These are phyloP conservation scores for Oceanodroma tethys DNA, from an alignment of 2,113 vertebrate species.

Conservation along the genomic window DNA sequence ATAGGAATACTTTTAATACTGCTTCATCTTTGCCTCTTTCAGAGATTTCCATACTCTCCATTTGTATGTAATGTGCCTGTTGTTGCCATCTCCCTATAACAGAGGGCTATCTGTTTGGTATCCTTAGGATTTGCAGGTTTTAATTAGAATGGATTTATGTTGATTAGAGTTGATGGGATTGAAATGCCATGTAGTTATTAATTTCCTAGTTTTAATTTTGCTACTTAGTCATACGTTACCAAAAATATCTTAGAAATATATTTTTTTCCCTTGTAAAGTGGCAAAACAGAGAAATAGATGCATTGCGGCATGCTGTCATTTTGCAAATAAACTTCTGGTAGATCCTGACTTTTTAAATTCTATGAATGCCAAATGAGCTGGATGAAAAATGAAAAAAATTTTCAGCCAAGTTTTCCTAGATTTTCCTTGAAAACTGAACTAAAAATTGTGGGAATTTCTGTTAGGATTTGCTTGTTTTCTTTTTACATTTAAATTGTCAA, in stretches of 20 bases:
- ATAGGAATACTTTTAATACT: background rate
- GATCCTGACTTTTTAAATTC: background rate
- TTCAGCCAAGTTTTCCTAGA: background rate
- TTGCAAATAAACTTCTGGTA: background rate
- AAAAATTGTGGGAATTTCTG: background rate
- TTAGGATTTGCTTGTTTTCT: background rate
- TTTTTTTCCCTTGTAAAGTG: conserved; percentile 35
- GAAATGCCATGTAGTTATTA: conserved; percentile 42
- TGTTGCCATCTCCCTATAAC: background rate
- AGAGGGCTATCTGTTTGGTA: conserved; percentile 48
- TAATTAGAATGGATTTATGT: conserved; percentile 70
- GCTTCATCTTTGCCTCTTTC: background rate
- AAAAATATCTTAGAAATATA: conserved; percentile 62
- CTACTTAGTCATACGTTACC: conserved; percentile 53
- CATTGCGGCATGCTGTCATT: background rate
- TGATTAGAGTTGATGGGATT: conserved; percentile 62
- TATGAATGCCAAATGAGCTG: background rate
- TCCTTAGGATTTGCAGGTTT: conserved; percentile 61
- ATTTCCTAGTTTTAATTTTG: conserved; percentile 67
- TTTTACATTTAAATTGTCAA: background rate
- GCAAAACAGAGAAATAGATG: conserved; percentile 40
- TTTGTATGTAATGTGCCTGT: background rate
- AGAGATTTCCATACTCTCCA: background rate
- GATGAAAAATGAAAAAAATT: background rate
- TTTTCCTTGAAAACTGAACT: background rate